Percentiles rank a stretch among this genome's conserved stretches.
Evolutionary conservation across 2,113 vertebrate genomes (phyloP).

Genomic region (Hemichromis elongatus): DNA sequence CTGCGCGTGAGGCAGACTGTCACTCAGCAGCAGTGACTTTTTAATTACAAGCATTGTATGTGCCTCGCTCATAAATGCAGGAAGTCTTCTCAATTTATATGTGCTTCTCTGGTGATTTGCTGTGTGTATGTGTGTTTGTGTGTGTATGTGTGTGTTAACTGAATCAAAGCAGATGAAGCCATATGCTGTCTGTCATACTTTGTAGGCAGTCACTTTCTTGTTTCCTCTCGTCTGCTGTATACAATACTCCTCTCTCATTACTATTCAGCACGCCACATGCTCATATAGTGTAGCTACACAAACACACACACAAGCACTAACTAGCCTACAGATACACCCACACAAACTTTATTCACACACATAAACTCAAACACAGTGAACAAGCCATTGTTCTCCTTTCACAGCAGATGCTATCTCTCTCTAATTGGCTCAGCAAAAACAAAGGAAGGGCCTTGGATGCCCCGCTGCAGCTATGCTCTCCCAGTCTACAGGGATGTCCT

Average conservation of each 20-base stretch:
- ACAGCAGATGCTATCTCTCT: conserved; percentile 69
- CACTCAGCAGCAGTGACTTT: conserved; percentile 37
- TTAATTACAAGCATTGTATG: conserved; percentile 47
- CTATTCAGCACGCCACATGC: conserved; percentile 32
- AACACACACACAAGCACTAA: conserved; percentile 14
- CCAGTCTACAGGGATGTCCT: conserved; percentile 54
- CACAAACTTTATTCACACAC: conserved; percentile 27
- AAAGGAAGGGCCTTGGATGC: conserved; percentile 71
- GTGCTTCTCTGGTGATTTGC: conserved; percentile 30
- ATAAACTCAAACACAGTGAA: conserved; percentile 36
- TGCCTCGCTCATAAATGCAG: conserved; percentile 24
- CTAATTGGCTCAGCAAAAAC: conserved; percentile 76
- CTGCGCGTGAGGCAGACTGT: conserved; percentile 1
- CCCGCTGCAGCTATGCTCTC: conserved; percentile 37
- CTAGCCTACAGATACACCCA: conserved; percentile 38
- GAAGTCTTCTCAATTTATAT: conserved; percentile 39
- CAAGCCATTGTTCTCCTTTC: conserved; percentile 71
- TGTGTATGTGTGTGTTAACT: conserved; percentile 6
- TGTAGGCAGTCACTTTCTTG: conserved; percentile 40
- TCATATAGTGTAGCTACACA: conserved; percentile 36
- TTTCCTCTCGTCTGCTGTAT: conserved; percentile 49
- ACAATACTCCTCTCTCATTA: conserved; percentile 31
- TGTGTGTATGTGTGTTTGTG: background rate
- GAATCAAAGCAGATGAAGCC: conserved; percentile 58
- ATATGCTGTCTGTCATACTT: conserved; percentile 62